Conservation (phyloP, 2,113 vertebrate species). For the Ammospiza nelsoni region DNA sequence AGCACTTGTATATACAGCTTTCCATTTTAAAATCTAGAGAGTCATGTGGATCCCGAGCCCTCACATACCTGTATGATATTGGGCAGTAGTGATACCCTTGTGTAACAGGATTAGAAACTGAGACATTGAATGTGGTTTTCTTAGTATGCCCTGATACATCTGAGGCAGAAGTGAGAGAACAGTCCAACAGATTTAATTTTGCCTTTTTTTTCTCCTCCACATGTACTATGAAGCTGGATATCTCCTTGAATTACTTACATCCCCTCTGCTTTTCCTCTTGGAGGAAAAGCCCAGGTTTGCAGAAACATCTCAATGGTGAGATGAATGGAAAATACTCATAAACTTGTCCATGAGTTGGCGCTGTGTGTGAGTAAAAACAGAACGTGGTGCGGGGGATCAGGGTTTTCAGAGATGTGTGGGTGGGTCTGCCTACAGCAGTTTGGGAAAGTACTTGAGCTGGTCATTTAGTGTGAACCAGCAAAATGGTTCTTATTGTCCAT, state of each 20-base stretch:
- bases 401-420: background rate
- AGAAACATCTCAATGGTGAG: background rate
- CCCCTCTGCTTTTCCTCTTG: background rate
- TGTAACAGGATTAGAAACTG: background rate
- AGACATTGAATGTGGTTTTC: background rate
- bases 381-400: rapidly evolving
- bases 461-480: background rate
- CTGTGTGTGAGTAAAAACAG: background rate
- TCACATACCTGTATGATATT: background rate
- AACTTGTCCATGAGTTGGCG: background rate
- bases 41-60: background rate
- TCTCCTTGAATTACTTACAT: background rate
- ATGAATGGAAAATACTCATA: background rate
- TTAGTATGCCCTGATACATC: background rate
- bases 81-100: background rate
- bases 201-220: rapidly evolving
- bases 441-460: background rate
- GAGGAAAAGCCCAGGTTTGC: background rate
- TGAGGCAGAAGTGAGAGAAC: background rate
- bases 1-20: background rate
- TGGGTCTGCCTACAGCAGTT: background rate
- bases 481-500: background rate
- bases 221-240: background rate
- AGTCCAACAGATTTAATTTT: background rate
- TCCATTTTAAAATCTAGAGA: background rate